Evolutionary conservation across 2,797 vertebrate genomes (phyloP), one percentile per base, ranked within the genome.

Genomic region (Tympanoctomys barrerae): DNA sequence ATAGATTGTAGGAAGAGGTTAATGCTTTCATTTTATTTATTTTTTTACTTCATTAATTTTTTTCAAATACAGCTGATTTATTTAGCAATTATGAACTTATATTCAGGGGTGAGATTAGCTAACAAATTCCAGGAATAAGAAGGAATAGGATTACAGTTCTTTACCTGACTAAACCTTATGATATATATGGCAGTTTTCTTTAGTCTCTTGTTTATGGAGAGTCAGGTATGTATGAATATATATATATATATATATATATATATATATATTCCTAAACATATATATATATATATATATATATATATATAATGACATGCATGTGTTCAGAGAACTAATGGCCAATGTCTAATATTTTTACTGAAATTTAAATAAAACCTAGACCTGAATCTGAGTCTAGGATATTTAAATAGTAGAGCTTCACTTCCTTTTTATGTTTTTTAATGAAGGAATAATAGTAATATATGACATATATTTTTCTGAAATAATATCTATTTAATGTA

Each of bases 31-130:
- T 89, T 61, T 57, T 26, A 22, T 78, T 81, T 71, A 36, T 68
- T 68, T 68, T n/a, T 33, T 68, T 68, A n/a, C 42, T 70, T 36
- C 9, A 70, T 70, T 26, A 6, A 42, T 36, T 64, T 90, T 7
- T 87, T 61, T 68, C 31, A 54, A 78, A 88, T 66, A 54, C 9
- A 78, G 16, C 21, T 79, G 12, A 22, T 89, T 93, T 46, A 42
- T 81, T 80, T 75, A 75, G 13, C 75, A 89, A 9, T 91, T 91
- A 90, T 66, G 59, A 61, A 62, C 33, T 87, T 75, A 81, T 95
- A 28, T 49, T 81, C 11, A 28, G 52, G 52, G 49, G 4, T 61
- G 7, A 85, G 39, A 79, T 68, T 68, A 57, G 10, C 64, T 68
- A 7, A 68, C 71, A 77, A 52, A 64, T 22, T 16, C 59, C 33